Evolutionary conservation across 2,113 vertebrate genomes (phyloP).

Genomic region (Motacilla tschutschensis): DNA sequence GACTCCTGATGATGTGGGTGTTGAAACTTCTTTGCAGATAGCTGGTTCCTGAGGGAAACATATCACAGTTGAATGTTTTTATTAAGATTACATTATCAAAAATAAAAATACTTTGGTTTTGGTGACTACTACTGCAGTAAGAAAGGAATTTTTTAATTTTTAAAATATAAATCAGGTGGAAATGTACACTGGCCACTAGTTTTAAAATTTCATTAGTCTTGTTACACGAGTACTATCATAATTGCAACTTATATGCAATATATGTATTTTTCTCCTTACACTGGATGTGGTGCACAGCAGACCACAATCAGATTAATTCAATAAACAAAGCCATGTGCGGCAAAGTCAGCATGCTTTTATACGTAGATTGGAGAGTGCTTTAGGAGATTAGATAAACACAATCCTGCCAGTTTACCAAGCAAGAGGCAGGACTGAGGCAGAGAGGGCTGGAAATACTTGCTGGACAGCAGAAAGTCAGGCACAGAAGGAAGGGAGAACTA

Average conservation of each 20-base stretch:
- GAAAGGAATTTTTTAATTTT: neutral
- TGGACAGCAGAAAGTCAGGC: neutral
- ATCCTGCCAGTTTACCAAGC: neutral
- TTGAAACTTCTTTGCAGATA: neutral
- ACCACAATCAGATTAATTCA: neutral
- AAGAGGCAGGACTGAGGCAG: neutral
- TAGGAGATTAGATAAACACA: neutral
- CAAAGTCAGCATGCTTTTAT: neutral
- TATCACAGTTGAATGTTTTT: conserved; percentile 22
- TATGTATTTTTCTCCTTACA: neutral
- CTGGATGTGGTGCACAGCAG: neutral
- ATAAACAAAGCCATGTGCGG: neutral
- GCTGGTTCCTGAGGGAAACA: neutral
- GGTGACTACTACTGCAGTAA: neutral
- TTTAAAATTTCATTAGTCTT: neutral
- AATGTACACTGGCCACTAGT: neutral
- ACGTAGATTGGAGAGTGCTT: neutral
- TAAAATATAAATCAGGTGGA: neutral
- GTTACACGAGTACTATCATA: neutral
- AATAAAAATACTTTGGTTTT: neutral
- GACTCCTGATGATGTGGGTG: neutral
- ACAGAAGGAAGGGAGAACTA: neutral
- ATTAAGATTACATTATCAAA: conserved; percentile 33
- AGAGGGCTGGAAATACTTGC: neutral
- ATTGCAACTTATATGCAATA: neutral